phyloP scores from a whole-genome alignment of 1,140 invertebrate species.

The Drosophila equinoxialis region DNA sequence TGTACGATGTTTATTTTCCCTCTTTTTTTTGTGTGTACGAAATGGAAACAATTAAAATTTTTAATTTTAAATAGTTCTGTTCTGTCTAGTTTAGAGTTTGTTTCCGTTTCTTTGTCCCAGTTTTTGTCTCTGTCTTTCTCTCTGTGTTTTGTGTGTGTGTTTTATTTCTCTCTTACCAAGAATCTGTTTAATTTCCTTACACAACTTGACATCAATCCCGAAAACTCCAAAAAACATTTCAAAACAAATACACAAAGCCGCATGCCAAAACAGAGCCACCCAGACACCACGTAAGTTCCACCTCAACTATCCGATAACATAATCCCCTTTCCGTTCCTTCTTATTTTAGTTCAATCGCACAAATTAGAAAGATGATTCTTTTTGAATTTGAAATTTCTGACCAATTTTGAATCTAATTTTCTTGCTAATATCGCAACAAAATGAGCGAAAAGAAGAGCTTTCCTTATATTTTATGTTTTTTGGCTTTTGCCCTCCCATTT shows the following conservation, averaged over 20 bases:
- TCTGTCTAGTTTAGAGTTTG: not conserved
- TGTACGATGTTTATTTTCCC: slow-evolving; percentile 5
- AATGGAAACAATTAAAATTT: slow-evolving; percentile 6
- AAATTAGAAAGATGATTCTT: no score
- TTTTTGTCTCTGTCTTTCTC: not conserved
- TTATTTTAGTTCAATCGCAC: not conserved
- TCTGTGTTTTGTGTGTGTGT: slow-evolving; percentile 1
- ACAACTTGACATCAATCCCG: slow-evolving; percentile 26
- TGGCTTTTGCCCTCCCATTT: no score
- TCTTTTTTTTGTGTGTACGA: slow-evolving; percentile 8
- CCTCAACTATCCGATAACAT: not conserved
- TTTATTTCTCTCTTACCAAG: slow-evolving; percentile 22
- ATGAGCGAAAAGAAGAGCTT: no score
- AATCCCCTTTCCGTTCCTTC: slow-evolving; percentile 6
- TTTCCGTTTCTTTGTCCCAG: slow-evolving; percentile 14
- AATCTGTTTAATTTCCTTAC: slow-evolving; percentile 43
- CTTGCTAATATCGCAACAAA: no score
- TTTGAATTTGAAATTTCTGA: no score
- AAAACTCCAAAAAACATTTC: slow-evolving; percentile 15
- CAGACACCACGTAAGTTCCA: slow-evolving; percentile 78
- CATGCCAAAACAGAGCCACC: slow-evolving; percentile 74
- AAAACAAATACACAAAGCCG: slow-evolving; percentile 44
- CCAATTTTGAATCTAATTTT: no score
- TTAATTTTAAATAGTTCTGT: not conserved
- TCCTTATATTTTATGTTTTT: no score